Conservation (phyloP, 2,888 invertebrate species). For the Orchestes rusci region DNA sequence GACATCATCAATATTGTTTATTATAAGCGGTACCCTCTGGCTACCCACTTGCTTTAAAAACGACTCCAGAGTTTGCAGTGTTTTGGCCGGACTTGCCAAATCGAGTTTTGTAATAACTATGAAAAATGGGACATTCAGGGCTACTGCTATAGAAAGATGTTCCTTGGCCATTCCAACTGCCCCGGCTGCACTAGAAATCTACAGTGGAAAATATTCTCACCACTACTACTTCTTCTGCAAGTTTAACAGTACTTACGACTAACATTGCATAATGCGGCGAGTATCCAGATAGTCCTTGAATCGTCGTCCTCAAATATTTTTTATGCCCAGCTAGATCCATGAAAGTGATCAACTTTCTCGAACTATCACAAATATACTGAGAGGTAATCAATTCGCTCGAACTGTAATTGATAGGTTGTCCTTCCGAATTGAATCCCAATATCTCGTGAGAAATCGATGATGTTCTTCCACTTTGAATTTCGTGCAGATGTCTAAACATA, state of each 20-base stretch:
- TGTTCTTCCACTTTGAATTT: conserved; percentile 88
- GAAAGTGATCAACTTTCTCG: conserved; percentile 88
- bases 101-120: conserved; percentile 93
- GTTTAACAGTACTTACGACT: conserved; percentile 68
- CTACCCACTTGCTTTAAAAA: conserved; percentile 61
- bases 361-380: conserved; percentile 88
- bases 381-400: conserved; percentile 84
- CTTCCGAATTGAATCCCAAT: conserved; percentile 84
- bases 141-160: conserved; percentile 77
- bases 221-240: too few species aligned
- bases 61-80: conserved; percentile 52
- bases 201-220: conserved; percentile 30
- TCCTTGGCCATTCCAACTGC: conserved; percentile 81
- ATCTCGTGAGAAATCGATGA: conserved; percentile 96
- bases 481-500: conserved; percentile 92
- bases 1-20: conserved; percentile 64
- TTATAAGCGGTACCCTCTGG: conserved; percentile 55
- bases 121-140: conserved; percentile 82
- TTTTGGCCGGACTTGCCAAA: conserved; percentile 55
- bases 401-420: conserved; percentile 79
- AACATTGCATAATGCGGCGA: conserved; percentile 88
- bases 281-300: conserved; percentile 89
- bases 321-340: conserved; percentile 94
- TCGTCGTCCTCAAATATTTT: conserved; percentile 92
- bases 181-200: conserved; percentile 76